These are phyloP conservation scores for Aulostomus chinensis DNA, from an alignment of 2,797 vertebrate species.

Conservation along the genomic window DNA sequence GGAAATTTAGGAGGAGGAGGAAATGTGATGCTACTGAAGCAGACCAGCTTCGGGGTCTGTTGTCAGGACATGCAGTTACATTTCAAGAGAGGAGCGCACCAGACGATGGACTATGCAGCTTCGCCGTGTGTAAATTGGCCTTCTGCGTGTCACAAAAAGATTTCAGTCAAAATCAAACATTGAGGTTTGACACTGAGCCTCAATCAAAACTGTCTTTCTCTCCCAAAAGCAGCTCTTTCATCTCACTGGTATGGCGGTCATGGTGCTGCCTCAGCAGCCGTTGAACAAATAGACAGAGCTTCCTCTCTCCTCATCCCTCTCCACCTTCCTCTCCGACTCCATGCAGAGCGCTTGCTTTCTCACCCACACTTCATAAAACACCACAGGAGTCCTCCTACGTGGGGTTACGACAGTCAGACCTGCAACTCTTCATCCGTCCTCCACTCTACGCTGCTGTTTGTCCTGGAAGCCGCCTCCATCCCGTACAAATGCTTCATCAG, in stretches of 20 bases:
- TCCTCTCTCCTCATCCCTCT: conserved; percentile 1
- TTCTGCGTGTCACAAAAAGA: no score
- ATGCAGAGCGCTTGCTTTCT: conserved; percentile 21
- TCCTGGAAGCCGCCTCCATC: not conserved
- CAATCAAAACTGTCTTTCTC: not conserved
- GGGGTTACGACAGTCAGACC: conserved; percentile 17
- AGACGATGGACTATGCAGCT: no score
- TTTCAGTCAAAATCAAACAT: not conserved
- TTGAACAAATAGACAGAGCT: conserved; percentile 33
- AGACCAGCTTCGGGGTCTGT: no score
- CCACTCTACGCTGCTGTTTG: not conserved
- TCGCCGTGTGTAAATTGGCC: no score
- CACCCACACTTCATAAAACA: conserved; percentile 43
- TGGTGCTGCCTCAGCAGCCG: conserved; percentile 31
- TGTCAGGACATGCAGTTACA: no score
- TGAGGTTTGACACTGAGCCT: not conserved
- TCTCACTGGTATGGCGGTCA: conserved; percentile 18
- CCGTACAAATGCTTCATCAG: not conserved
- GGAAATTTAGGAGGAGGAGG: no score
- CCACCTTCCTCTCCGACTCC: conserved; percentile 13
- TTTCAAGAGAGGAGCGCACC: no score
- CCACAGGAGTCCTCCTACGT: conserved; percentile 27
- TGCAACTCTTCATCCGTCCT: conserved; percentile 13
- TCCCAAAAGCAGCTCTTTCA: conserved; percentile 1
- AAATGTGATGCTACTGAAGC: no score